phyloP scores from a whole-genome alignment of 2,113 vertebrate genomes.

The Pygathrix nemaeus region DNA sequence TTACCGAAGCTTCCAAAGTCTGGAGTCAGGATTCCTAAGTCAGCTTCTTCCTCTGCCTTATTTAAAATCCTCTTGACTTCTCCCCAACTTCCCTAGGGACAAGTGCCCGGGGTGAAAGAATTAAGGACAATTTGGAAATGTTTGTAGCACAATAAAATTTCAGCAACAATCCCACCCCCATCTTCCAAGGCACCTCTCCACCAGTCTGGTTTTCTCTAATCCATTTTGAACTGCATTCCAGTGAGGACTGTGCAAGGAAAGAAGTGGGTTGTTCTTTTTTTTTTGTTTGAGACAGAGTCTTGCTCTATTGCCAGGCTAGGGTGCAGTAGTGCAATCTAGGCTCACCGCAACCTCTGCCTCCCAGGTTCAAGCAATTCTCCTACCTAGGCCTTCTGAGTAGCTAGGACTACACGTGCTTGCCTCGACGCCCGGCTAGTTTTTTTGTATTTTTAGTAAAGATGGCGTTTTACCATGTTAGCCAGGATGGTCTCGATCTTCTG shows the following conservation, averaged over 20 bases:
- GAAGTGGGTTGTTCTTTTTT: no score
- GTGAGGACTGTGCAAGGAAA: neutral
- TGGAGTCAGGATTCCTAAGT: neutral
- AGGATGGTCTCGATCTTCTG: no score
- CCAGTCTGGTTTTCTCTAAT: neutral
- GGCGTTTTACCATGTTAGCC: no score
- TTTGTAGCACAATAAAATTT: slow-evolving; percentile 7
- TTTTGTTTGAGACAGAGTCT: no score
- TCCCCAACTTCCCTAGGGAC: neutral
- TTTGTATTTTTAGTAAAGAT: no score
- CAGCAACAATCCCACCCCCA: neutral
- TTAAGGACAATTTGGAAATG: neutral
- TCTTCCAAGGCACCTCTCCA: neutral
- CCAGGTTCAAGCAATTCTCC: no score
- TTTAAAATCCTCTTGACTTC: neutral
- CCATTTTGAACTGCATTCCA: neutral
- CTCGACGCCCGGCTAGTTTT: no score
- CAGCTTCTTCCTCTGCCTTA: neutral
- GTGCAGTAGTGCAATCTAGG: no score
- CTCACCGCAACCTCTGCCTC: no score
- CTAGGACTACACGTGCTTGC: no score
- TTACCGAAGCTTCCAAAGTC: neutral
- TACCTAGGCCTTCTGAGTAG: no score
- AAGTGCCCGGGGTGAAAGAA: neutral
- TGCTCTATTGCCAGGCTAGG: no score